These are phyloP conservation scores for Synanthedon andrenaeformis DNA, from an alignment of 2,888 invertebrate genomes.

Conservation along the genomic window DNA sequence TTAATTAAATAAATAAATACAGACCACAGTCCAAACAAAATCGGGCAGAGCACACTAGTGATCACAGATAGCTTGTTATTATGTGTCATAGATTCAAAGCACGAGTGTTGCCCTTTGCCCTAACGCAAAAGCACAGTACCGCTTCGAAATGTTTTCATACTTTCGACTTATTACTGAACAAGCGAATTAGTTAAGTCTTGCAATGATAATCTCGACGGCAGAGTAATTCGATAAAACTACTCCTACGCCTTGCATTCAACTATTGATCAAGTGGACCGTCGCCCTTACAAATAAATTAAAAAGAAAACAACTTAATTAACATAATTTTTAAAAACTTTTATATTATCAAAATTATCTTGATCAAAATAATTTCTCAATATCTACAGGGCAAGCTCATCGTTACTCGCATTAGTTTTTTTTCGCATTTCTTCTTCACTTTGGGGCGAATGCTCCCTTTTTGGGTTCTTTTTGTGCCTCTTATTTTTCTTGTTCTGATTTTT, in stretches of 20 bases:
- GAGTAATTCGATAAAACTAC: no score
- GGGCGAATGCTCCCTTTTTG: slow-evolving; percentile 36
- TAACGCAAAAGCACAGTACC: no score
- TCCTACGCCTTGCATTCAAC: no score
- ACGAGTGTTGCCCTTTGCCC: no score
- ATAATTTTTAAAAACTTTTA: neutral
- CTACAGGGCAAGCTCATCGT: neutral
- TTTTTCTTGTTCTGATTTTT: slow-evolving; percentile 77
- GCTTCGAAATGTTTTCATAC: no score
- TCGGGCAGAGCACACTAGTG: neutral
- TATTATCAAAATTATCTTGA: no score
- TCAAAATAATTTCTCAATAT: neutral
- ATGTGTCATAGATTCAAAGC: no score
- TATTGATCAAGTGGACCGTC: no score
- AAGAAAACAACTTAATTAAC: neutral
- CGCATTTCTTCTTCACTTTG: slow-evolving; percentile 27
- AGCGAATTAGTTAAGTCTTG: no score
- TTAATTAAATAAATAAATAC: no score
- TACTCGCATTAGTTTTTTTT: slow-evolving; percentile 24
- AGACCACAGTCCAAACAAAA: neutral
- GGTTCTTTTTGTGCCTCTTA: slow-evolving; percentile 27
- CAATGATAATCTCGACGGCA: no score
- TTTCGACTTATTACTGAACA: no score
- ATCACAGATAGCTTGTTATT: neutral
- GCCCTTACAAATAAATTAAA: neutral